phyloP scores from a whole-genome alignment of 2,888 invertebrate genomes.

The Drosophila trichaetosa region DNA sequence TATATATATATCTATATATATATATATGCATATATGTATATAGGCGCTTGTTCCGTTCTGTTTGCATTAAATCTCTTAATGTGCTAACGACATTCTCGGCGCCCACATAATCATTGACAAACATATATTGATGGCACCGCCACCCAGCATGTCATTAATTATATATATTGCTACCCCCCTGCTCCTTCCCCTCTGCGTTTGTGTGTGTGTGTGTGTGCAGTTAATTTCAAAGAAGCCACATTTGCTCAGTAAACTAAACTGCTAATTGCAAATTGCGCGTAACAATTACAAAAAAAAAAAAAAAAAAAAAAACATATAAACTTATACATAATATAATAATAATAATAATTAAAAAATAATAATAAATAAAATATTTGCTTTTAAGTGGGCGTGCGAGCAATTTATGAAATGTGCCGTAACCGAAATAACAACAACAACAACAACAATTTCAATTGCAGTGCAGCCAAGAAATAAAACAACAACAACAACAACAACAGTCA shows the following conservation, averaged over 20 bases:
- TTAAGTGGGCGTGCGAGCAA: slow-evolving; percentile 62
- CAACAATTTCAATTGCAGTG: slow-evolving; percentile 75
- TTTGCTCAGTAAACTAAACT: not conserved
- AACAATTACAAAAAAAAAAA: not conserved
- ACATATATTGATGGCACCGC: slow-evolving; percentile 42
- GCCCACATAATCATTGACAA: slow-evolving; percentile 43
- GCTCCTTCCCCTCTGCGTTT: not conserved
- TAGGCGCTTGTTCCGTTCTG: slow-evolving; percentile 14
- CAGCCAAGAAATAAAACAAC: slow-evolving; percentile 63
- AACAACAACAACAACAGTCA: slow-evolving; percentile 32
- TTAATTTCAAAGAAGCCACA: not conserved
- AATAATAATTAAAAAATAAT: slow-evolving; percentile 2
- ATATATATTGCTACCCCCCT: not conserved
- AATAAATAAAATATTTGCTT: slow-evolving; percentile 1
- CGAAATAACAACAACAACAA: slow-evolving; percentile 47
- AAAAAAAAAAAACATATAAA: not conserved
- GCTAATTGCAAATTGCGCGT: slow-evolving; percentile 7
- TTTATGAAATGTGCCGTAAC: slow-evolving; percentile 38
- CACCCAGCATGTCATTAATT: slow-evolving; percentile 34
- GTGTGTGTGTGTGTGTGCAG: slow-evolving; percentile 8
- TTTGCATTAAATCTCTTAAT: slow-evolving; percentile 49
- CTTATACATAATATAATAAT: not conserved
- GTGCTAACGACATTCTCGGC: slow-evolving; percentile 41
- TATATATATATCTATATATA: accelerated
- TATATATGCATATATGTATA: not conserved